These are phyloP conservation scores for Bruchidius siliquastri DNA, from an alignment of 2,888 invertebrate genomes.

Conservation along the genomic window DNA sequence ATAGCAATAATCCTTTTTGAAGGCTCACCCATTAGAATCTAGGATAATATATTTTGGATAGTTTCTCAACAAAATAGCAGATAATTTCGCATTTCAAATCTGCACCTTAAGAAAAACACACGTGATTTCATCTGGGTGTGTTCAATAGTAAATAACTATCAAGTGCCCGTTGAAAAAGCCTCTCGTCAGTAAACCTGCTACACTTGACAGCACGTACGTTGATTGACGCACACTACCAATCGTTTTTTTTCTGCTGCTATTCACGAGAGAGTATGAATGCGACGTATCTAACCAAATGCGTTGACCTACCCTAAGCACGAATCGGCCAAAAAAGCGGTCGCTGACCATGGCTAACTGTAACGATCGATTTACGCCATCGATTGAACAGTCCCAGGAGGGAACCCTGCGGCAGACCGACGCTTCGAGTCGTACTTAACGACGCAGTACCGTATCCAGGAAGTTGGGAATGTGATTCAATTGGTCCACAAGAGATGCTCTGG, in stretches of 20 bases:
- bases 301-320: not conserved
- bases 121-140: not conserved
- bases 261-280: not conserved
- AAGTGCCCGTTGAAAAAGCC: not conserved
- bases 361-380: not conserved
- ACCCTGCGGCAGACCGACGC: not conserved
- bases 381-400: not conserved
- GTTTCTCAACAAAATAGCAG: not conserved
- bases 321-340: not conserved
- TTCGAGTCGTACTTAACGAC: not conserved
- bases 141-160: not conserved
- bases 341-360: not conserved
- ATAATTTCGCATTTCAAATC: not conserved
- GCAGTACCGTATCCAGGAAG: not conserved
- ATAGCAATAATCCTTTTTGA: not conserved
- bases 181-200: not conserved
- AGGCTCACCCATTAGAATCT: not conserved
- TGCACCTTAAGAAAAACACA: not conserved
- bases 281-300: not conserved
- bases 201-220: not conserved
- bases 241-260: not conserved
- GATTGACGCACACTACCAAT: not conserved
- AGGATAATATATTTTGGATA: not conserved
- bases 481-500: too few relatives aligned
- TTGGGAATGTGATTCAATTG: too few relatives aligned